A percentile compares a stretch with the other conserved stretches of the same genome.
phyloP scores from a whole-genome alignment of 2,888 invertebrate species.

The Acanthosepion lycidas region DNA sequence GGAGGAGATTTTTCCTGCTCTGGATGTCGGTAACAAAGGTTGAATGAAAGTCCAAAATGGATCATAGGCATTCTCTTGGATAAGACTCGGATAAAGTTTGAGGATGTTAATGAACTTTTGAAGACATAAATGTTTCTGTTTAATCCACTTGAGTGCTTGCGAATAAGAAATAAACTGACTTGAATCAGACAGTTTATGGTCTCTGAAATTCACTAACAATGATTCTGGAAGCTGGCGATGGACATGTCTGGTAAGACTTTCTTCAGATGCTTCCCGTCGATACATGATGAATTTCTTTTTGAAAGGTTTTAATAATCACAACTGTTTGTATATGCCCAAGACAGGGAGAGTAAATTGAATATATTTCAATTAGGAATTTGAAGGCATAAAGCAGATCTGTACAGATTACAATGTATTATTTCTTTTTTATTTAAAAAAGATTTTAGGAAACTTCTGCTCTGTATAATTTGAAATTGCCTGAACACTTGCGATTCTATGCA shows the following conservation, averaged over 20 bases:
- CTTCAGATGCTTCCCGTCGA: neutral
- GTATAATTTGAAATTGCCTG: neutral
- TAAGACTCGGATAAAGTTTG: slow-evolving; percentile 17
- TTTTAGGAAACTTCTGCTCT: too few relatives aligned
- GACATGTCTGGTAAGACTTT: neutral
- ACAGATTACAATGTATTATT: too few relatives aligned
- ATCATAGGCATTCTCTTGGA: slow-evolving; percentile 40
- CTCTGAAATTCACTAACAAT: neutral
- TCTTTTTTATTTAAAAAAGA: too few relatives aligned
- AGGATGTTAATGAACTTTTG: neutral
- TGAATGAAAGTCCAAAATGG: slow-evolving; percentile 38
- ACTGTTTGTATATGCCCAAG: too few relatives aligned
- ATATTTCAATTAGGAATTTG: too few relatives aligned
- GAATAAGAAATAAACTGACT: neutral
- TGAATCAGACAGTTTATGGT: neutral
- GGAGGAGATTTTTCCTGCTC: neutral
- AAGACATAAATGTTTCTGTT: neutral
- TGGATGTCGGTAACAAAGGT: neutral
- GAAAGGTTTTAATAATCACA: too few relatives aligned
- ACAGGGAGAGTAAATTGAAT: too few relatives aligned
- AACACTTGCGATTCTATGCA: neutral
- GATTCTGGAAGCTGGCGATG: slow-evolving; percentile 36
- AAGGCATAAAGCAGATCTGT: too few relatives aligned
- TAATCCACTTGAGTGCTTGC: slow-evolving; percentile 34
- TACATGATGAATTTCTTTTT: neutral